Conservation (phyloP, 2,797 vertebrate genomes). For the Craterocephalus amniculus region DNA sequence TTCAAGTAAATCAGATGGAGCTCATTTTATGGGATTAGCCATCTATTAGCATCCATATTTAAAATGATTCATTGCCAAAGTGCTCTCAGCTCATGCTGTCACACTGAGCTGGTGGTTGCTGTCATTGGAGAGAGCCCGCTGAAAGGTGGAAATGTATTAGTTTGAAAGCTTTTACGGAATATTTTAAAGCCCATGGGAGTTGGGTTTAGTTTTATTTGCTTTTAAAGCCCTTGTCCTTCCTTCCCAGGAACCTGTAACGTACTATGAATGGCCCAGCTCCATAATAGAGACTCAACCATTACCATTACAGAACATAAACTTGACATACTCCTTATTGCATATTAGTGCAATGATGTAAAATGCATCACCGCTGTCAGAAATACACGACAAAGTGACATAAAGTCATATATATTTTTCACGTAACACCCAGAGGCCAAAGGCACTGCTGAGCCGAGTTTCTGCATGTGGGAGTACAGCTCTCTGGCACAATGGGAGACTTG, state of each 20-base stretch:
- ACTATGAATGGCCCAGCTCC: conserved; percentile 17
- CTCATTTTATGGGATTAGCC: conserved; percentile 48
- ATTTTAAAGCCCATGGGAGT: conserved; percentile 58
- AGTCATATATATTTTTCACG: conserved; percentile 55
- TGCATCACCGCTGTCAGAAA: conserved; percentile 53
- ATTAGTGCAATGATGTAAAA: conserved; percentile 49
- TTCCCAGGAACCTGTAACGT: conserved; percentile 40
- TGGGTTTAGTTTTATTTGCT: conserved; percentile 60
- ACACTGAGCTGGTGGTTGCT: conserved; percentile 23
- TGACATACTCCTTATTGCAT: conserved; percentile 25
- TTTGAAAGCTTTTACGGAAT: conserved; percentile 59
- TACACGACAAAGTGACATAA: conserved; percentile 39
- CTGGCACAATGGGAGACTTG: conserved; percentile 36
- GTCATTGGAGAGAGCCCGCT: conserved; percentile 20
- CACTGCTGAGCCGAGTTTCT: conserved; percentile 35
- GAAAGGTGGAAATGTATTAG: conserved; percentile 38
- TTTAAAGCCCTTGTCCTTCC: conserved; percentile 44
- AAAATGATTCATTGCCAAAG: conserved; percentile 64
- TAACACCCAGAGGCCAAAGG: conserved; percentile 45
- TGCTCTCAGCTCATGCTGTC: conserved; percentile 42
- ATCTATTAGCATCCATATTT: conserved; percentile 53
- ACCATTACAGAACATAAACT: conserved; percentile 30
- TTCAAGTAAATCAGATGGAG: not conserved
- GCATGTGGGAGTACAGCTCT: conserved; percentile 49
- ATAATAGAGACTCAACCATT: conserved; percentile 29